Evolutionary conservation across 2,888 invertebrate species (phyloP).

Genomic region (Anthrax anthrax): DNA sequence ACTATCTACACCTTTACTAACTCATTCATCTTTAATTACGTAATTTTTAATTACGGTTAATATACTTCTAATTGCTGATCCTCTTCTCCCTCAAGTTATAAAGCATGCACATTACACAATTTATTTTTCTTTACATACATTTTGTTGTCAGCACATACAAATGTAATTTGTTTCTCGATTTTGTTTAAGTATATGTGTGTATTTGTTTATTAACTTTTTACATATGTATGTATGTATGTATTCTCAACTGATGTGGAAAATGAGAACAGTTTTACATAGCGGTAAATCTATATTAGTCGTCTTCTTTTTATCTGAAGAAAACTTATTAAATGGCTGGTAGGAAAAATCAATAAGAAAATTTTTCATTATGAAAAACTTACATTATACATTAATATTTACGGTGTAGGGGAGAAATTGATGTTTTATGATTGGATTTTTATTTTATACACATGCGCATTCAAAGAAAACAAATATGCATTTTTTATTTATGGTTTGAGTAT

Average conservation of each 20-base stretch:
- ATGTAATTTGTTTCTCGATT: no score
- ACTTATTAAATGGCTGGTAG: not conserved
- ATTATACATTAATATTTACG: no score
- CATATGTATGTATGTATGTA: no score
- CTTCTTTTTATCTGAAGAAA: not conserved
- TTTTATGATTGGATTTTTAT: not conserved
- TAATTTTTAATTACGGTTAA: conserved; percentile 37
- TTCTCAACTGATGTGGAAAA: not conserved
- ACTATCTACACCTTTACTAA: no score
- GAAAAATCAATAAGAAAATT: not conserved
- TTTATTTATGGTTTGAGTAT: not conserved
- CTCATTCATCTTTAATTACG: conserved; percentile 31
- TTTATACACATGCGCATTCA: not conserved
- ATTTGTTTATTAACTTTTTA: no score
- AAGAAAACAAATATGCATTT: not conserved
- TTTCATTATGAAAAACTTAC: not conserved
- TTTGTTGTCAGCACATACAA: not conserved
- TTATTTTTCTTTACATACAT: no score
- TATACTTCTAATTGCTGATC: conserved; percentile 32
- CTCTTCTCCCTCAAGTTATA: not conserved
- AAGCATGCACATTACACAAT: no score
- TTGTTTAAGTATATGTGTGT: no score
- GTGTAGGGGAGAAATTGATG: not conserved
- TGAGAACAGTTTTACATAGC: not conserved
- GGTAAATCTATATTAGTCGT: not conserved